Evolutionary conservation across 2,113 vertebrate species (phyloP).

Genomic region (Chaetorhynchus papuensis): DNA sequence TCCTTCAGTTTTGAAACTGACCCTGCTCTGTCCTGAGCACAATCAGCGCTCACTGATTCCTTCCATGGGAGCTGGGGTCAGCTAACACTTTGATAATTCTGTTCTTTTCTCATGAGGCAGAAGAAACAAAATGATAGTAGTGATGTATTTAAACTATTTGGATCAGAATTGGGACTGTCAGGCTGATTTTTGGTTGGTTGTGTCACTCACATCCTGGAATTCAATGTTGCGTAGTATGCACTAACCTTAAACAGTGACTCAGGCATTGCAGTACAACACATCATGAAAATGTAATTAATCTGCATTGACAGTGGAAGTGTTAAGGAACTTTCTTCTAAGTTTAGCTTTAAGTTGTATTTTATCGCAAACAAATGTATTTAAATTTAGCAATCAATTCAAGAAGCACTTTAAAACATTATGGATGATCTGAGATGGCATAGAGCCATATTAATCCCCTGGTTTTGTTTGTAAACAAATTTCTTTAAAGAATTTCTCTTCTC

Average conservation of each 20-base stretch:
- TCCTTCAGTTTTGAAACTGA: background rate
- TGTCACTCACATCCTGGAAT: background rate
- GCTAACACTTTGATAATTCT: background rate
- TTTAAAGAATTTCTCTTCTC: background rate
- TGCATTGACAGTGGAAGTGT: background rate
- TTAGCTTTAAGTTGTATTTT: background rate
- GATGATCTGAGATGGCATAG: background rate
- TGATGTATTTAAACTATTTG: background rate
- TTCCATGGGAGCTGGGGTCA: background rate
- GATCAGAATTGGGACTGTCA: background rate
- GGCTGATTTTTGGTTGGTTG: background rate
- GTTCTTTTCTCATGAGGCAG: background rate
- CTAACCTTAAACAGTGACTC: background rate
- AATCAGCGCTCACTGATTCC: background rate
- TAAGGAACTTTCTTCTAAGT: background rate
- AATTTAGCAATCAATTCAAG: background rate
- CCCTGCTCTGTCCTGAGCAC: background rate
- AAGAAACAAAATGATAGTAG: background rate
- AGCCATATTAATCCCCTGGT: background rate
- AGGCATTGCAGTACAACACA: background rate
- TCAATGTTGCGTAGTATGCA: rapidly evolving
- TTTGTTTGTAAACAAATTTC: background rate
- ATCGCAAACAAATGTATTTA: background rate
- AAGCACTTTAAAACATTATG: background rate
- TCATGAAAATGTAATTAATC: background rate